Evolutionary conservation across 2,113 vertebrate genomes (phyloP), one percentile per base, ranked within the genome.

Genomic region (Hydrolagus affinis): DNA sequence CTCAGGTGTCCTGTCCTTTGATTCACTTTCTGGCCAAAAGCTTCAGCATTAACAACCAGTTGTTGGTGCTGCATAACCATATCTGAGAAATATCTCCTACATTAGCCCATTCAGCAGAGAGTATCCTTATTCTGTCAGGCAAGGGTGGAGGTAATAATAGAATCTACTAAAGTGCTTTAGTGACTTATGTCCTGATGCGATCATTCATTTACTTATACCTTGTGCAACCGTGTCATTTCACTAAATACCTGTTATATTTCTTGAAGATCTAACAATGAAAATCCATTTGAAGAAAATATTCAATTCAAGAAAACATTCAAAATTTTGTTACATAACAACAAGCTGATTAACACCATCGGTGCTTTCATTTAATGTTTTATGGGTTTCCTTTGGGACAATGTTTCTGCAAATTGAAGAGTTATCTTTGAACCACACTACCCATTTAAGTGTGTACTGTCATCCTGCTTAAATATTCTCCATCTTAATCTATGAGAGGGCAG

Each of bases 301-400:
- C 44, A 44, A 44, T 6, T 44, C 2, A 44, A 44, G 44, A 44
- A 44, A 44, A 44, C 44, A 44, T 44, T 44, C 2, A 44, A 44
- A 44, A 44, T 44, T 44, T 44, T 44, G 44, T 44, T 44, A 44
- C 44, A 44, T 6, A 44, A 44, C 44, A 44, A 44, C 44, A 44
- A 44, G 44, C 44, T 44, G 6, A 44, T 44, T 44, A 44, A 44
- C 44, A 44, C 44, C 44, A 44, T 44, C 44, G 6, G 44, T 44
- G 30, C 62, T 62, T 83, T 83, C 64, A 83, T 83, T 83, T 83
- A 60, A 83, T 83, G 62, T 23, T 64, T 83, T 25, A 28, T 32
- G 62, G 21, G 60, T 66, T 83, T 68, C 60, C 8, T 30, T 66
- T 60, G 66, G 78, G 66, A 83, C 60, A 83, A 66, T 64, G 17